These are phyloP conservation scores for Linnaemya tessellans DNA, from an alignment of 2,888 invertebrate genomes.

Conservation along the genomic window DNA sequence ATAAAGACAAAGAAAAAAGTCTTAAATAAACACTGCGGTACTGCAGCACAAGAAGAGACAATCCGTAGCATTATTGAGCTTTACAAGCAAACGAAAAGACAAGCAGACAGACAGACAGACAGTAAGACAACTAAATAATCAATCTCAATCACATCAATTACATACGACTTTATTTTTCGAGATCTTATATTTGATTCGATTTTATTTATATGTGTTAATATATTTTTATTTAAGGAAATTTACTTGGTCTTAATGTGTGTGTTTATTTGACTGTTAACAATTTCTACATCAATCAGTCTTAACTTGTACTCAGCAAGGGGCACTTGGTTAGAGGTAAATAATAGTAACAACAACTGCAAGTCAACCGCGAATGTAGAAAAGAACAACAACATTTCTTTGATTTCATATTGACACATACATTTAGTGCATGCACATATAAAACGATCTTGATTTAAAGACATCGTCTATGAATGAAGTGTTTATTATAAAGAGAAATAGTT, in stretches of 20 bases:
- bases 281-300: slow-evolving; percentile 67
- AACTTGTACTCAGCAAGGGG: slow-evolving; percentile 54
- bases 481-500: background rate
- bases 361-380: slow-evolving; percentile 2
- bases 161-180: slow-evolving; percentile 46
- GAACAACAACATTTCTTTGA: slow-evolving; percentile 17
- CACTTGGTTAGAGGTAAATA: background rate
- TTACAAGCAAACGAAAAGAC: slow-evolving; percentile 17
- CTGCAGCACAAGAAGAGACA: slow-evolving; percentile 28
- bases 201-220: background rate
- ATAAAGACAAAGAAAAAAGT: slow-evolving; percentile 19
- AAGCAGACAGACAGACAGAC: slow-evolving; percentile 4
- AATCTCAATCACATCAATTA: slow-evolving; percentile 74
- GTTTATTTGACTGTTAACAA: slow-evolving; percentile 28
- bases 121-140: slow-evolving; percentile 61
- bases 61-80: slow-evolving; percentile 18
- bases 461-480: background rate
- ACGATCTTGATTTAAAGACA: background rate
- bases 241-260: slow-evolving; percentile 1
- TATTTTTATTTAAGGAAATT: background rate
- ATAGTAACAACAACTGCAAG: slow-evolving; percentile 12
- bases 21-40: slow-evolving; percentile 4
- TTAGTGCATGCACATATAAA: background rate
- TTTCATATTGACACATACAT: slow-evolving; percentile 29
- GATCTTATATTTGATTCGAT: slow-evolving; percentile 19